Base-by-base conservation (phyloP, 2,113 vertebrate genomes). In the Scytalopus superciliaris region DNA sequence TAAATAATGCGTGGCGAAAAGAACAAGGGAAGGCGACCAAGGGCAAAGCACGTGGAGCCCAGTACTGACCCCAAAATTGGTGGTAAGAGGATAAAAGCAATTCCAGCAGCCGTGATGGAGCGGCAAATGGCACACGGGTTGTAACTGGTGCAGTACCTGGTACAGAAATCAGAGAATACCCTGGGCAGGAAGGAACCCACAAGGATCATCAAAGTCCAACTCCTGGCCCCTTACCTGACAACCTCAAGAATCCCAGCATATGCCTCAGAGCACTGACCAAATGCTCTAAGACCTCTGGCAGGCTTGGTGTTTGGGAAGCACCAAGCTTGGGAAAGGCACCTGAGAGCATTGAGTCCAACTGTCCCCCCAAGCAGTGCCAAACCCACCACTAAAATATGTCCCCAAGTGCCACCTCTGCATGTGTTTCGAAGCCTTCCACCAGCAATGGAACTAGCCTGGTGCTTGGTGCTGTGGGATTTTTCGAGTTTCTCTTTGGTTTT, bases 1-100 rank as follows among this genome's bases (percentile, higher is more conserved):
- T 97, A 97, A 98, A 98, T 97, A 98, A 96, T 90, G 85, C 18
- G 28, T 23, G 11, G 82, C 63, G 72, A 85, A 12, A 45, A 62
- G 79, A 82, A 89, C 5, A 30, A 57, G 75, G 67, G 78, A 89
- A 77, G 80, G 53, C 39, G 62, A 88, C 64, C 15, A 45, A 63
- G 87, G 94, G 72, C 42, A 53, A 28, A 45, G 73, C 25, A 12
- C 13, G 3, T 7, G 7, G 44, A 76, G 72, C 31, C 33, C 81
- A 28, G 90, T 49, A 11, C 56, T 4, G 8, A 63, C 44, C 79
- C 60, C 92, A 47, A 30, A 35, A 31, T n/a, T 5, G 4, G 33
- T 0, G 23, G 49, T 39, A 25, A 49, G 70, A 37, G 45, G 24
- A 35, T 44, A 25, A 37, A 64, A 72, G 53, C 31, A 7, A 39